These are phyloP conservation scores for Dasysyrphus albostriatus DNA, from an alignment of 2,888 invertebrate genomes.

Conservation along the genomic window DNA sequence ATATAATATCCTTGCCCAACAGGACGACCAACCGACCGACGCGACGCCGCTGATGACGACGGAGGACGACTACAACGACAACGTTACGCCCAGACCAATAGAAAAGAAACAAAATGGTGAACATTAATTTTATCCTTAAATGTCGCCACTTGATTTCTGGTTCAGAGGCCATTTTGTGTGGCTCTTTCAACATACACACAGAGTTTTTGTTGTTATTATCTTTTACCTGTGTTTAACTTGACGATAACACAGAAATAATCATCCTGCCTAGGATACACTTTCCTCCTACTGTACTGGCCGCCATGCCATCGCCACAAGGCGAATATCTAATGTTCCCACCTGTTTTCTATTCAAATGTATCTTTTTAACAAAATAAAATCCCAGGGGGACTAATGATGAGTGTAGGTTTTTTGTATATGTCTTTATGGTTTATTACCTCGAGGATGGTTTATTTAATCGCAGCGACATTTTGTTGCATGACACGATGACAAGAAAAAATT, in stretches of 20 bases:
- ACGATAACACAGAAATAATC: conserved; percentile 49
- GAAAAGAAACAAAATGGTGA: conserved; percentile 14
- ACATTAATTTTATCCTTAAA: conserved; percentile 49
- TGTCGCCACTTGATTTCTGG: conserved; percentile 60
- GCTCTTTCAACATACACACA: not conserved
- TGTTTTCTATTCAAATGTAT: conserved; percentile 30
- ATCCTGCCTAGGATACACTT: conserved; percentile 4
- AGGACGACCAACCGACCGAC: not conserved
- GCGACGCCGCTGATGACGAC: too few relatives aligned
- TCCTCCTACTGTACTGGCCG: not conserved
- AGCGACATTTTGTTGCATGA: conserved; percentile 18
- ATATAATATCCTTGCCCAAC: conserved; percentile 20
- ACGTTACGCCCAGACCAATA: not conserved
- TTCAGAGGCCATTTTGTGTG: conserved; percentile 14
- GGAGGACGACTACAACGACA: not conserved
- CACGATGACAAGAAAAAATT: conserved; percentile 5
- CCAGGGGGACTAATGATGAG: conserved; percentile 12
- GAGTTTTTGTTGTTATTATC: conserved; percentile 28
- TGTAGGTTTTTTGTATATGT: conserved; percentile 1
- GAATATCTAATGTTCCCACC: conserved; percentile 38
- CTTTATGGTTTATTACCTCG: conserved; percentile 12
- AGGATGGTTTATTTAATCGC: conserved; percentile 21
- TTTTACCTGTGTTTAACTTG: conserved; percentile 50
- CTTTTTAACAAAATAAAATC: conserved; percentile 32
- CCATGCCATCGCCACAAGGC: not conserved